phyloP scores from a whole-genome alignment of 2,113 vertebrate species.

The Otus sunia region DNA sequence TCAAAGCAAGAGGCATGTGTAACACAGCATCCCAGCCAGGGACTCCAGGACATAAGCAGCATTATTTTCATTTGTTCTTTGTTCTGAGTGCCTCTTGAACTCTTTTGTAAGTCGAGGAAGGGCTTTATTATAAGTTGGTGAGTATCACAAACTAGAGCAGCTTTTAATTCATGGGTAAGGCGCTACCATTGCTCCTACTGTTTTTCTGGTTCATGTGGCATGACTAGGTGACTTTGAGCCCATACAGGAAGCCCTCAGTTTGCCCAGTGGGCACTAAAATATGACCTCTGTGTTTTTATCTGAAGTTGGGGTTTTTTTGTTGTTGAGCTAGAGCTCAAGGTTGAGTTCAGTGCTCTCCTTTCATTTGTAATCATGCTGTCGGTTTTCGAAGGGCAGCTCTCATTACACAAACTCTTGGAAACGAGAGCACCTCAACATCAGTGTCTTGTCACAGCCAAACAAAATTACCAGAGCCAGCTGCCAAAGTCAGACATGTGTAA shows the following conservation, averaged over 20 bases:
- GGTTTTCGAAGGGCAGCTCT: constrained; percentile 46
- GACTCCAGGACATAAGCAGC: neutral
- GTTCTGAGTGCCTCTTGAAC: neutral
- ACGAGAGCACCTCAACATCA: constrained; percentile 41
- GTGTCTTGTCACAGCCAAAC: constrained; percentile 19
- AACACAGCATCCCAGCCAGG: neutral
- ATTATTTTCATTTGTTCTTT: neutral
- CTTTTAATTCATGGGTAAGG: neutral
- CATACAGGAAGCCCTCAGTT: neutral
- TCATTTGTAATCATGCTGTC: neutral
- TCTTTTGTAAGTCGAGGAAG: neutral
- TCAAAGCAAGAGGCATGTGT: fast-evolving
- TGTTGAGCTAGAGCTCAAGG: constrained; percentile 33
- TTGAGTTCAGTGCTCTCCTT: neutral
- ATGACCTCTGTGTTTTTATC: neutral
- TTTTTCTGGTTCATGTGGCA: neutral
- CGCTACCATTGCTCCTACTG: neutral
- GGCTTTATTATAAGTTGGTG: neutral
- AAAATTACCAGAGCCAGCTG: constrained; percentile 11
- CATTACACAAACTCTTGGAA: constrained; percentile 53
- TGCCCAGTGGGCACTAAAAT: neutral
- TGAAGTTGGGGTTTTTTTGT: constrained; percentile 1
- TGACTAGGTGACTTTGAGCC: too few relatives aligned
- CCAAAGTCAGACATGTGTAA: neutral
- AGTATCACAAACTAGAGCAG: neutral